Conservation (phyloP, 1,140 invertebrate species). For the Papilio polyxenes region DNA sequence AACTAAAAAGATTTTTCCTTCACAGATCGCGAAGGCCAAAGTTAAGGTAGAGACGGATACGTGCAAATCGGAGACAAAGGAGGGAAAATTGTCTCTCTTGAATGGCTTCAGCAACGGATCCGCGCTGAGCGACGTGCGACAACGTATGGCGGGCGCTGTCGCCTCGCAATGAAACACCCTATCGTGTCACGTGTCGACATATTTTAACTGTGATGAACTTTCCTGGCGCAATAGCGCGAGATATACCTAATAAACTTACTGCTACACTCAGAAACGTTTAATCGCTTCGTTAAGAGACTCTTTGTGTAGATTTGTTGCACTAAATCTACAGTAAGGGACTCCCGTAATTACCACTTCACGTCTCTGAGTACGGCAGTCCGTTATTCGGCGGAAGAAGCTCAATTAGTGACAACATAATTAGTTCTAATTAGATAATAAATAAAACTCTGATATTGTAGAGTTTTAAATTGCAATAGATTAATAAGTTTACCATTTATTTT, state of each 20-base stretch:
- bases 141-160: constrained; percentile 71
- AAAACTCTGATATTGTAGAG: background rate
- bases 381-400: constrained; percentile 31
- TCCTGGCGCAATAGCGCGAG: background rate
- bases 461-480: background rate
- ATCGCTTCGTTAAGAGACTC: background rate
- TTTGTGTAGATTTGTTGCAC: background rate
- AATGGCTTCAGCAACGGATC: constrained; percentile 72
- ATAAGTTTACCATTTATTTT: background rate
- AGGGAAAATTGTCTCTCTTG: constrained; percentile 61
- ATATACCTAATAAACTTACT: background rate
- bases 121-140: constrained; percentile 65
- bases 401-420: constrained; percentile 27
- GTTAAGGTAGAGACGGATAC: constrained; percentile 56
- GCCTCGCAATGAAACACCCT: constrained; percentile 64
- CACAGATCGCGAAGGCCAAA: constrained; percentile 58
- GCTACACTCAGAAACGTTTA: background rate
- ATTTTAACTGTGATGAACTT: constrained; percentile 34
- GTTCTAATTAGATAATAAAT: background rate
- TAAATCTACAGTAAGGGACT: background rate
- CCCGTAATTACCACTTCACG: background rate
- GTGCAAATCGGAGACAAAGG: constrained; percentile 58
- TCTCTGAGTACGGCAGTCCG: background rate
- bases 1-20: constrained; percentile 35
- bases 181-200: background rate